Base-by-base conservation (phyloP, 2,888 invertebrate genomes). In the Cataglyphis rosenhaueri region DNA sequence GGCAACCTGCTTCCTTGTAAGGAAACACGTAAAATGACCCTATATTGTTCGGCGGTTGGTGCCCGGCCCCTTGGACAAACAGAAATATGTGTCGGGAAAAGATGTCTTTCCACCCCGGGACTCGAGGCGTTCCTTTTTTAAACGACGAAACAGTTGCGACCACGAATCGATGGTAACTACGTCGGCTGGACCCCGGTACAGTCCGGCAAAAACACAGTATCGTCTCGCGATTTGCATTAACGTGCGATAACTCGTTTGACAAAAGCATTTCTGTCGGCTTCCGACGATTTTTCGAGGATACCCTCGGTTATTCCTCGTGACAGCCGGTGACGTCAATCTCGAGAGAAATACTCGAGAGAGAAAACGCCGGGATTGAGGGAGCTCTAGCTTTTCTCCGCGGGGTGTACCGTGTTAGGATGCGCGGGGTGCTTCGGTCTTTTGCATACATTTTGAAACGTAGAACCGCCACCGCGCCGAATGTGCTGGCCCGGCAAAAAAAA, bases 81-180 rank as follows among this genome's bases (percentile, higher is more conserved):
- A 93, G 92, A 92, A 93, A 93, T 93, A 92, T 93, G 93, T 91
- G 93, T 89, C 83, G 89, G 90, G 91, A 90, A 92, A 92, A 92
- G 93, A 93, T 93, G 93, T 93, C 91, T 92, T 92, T 91, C 90
- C 92, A 90, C 89, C 90, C 89, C 78, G 85, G 88, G 90, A 92
- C 91, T 91, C 88, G 90, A 88, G 90, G 92, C 91, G 91, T 93
- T 93, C 88, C 92, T 94, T 94, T 94, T 94, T 93, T 93, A 91
- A 94, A 93, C 93, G 92, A 88, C 92, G 93, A 93, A 94, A 94
- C 94, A 94, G 94, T 94, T 94, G 94, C 94, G 94, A 90, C 94
- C 94, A 94, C 94, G 93, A 94, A 94, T 94, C 94, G 94, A 94
- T 94, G 94, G 93, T 93, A 94, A 94, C 94, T 94, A 93, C 94